phyloP scores from a whole-genome alignment of 2,797 vertebrate species.

The Sciurus carolinensis region DNA sequence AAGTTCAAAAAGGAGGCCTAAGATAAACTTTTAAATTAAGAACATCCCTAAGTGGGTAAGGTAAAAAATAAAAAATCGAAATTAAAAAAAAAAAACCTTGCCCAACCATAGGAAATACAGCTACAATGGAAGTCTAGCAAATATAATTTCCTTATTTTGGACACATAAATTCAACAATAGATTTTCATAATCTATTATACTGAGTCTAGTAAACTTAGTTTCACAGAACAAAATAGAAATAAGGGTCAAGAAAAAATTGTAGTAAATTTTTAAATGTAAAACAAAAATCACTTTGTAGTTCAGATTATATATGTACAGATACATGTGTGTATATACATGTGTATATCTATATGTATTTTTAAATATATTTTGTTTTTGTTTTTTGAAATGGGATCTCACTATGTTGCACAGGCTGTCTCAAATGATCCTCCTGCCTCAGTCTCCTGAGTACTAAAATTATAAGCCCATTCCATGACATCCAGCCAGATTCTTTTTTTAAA shows the following conservation, averaged over 20 bases:
- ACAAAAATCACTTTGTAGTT: slow-evolving; percentile 57
- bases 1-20: slow-evolving; percentile 25
- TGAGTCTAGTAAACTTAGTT: slow-evolving; percentile 12
- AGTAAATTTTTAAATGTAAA: slow-evolving; percentile 39
- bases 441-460: no score
- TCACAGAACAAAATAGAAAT: not conserved
- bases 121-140: slow-evolving; percentile 54
- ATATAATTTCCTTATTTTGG: slow-evolving; percentile 3
- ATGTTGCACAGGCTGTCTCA: no score
- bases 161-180: slow-evolving; percentile 15
- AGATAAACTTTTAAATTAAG: slow-evolving; percentile 51
- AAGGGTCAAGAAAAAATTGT: slow-evolving; percentile 37
- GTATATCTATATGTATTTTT: no score
- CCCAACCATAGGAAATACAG: slow-evolving; percentile 16
- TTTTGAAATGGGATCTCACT: no score
- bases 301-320: not conserved
- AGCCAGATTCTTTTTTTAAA: slow-evolving; percentile 31
- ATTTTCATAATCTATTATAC: slow-evolving; percentile 29
- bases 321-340: no score
- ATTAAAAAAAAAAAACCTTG: slow-evolving; percentile 25
- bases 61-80: slow-evolving; percentile 40
- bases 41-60: not conserved
- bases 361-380: no score
- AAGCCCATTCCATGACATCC: no score
- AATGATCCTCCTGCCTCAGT: no score